Evolutionary conservation across 2,797 vertebrate genomes (phyloP).

Genomic region (Sebastes flavidus): DNA sequence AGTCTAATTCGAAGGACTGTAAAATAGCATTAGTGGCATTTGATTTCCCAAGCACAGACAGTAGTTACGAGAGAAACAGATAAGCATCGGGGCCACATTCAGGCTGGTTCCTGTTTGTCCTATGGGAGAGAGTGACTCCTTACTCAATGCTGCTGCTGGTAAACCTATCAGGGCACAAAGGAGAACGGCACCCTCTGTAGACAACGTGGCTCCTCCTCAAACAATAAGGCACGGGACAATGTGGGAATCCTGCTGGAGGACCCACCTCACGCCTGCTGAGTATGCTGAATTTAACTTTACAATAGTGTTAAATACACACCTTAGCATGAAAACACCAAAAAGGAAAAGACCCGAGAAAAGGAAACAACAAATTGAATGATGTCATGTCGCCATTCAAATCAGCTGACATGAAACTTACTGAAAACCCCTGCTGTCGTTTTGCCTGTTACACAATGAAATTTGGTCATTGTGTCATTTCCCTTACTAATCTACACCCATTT

Average conservation of each 20-base stretch:
- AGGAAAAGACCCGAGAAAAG: not conserved
- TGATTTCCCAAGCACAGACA: conserved; percentile 38
- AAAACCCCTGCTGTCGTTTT: conserved; percentile 40
- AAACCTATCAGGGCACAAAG: conserved; percentile 72
- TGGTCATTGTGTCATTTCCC: conserved; percentile 75
- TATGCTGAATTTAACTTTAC: conserved; percentile 7
- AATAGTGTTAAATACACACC: not conserved
- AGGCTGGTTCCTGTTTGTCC: conserved; percentile 75
- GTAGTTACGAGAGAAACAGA: conserved; percentile 52
- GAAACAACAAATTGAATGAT: not conserved
- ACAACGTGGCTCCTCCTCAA: conserved; percentile 68
- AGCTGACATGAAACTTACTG: conserved; percentile 8
- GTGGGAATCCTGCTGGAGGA: conserved; percentile 24
- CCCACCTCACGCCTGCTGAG: conserved; percentile 27
- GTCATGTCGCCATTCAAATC: conserved; percentile 11
- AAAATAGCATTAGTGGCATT: conserved; percentile 30
- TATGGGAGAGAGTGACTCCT: conserved; percentile 59
- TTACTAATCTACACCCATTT: conserved; percentile 69
- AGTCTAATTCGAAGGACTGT: not conserved
- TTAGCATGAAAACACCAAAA: not conserved
- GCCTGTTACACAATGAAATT: conserved; percentile 56
- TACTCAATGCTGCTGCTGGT: conserved; percentile 61
- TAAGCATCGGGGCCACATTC: conserved; percentile 69
- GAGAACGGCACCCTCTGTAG: conserved; percentile 64
- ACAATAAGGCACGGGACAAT: conserved; percentile 61